A percentile compares a stretch with the other conserved stretches of the same genome.
phyloP scores from a whole-genome alignment of 92 coral and sea anemone species.

The Anthopleura xanthogrammica region DNA sequence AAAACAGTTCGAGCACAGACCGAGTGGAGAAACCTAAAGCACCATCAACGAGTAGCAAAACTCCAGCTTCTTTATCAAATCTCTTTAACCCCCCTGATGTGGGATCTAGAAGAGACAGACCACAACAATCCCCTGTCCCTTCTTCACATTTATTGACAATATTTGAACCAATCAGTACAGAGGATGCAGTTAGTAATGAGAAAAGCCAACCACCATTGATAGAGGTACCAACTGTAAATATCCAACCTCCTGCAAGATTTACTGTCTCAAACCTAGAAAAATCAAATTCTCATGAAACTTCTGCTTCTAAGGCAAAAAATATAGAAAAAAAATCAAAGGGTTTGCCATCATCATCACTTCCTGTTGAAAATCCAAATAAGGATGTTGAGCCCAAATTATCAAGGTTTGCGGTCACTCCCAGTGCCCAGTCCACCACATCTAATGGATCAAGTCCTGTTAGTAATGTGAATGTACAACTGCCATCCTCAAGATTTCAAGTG shows the following conservation, averaged over 20 bases:
- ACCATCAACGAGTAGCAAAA: constrained; percentile 1
- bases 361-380: background rate
- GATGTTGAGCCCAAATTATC: constrained; percentile 14
- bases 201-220: background rate
- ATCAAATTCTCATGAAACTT: background rate
- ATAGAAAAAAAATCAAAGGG: background rate
- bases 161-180: background rate
- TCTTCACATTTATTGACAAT: background rate
- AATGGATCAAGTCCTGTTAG: background rate
- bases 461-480: constrained; percentile 2
- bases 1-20: constrained; percentile 12
- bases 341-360: background rate
- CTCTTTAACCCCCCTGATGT: constrained; percentile 2
- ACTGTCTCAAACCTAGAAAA: background rate
- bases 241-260: background rate
- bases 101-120: background rate
- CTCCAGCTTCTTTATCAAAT: constrained; percentile 9
- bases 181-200: background rate
- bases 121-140: background rate
- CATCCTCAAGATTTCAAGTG: constrained; percentile 11
- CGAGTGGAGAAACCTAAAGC: constrained; percentile 2
- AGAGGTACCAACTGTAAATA: background rate
- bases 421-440: background rate
- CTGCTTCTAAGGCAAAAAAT: background rate
- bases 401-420: constrained; percentile 18